phyloP scores from a whole-genome alignment of 1,140 invertebrate species.

The Ephestia elutella region DNA sequence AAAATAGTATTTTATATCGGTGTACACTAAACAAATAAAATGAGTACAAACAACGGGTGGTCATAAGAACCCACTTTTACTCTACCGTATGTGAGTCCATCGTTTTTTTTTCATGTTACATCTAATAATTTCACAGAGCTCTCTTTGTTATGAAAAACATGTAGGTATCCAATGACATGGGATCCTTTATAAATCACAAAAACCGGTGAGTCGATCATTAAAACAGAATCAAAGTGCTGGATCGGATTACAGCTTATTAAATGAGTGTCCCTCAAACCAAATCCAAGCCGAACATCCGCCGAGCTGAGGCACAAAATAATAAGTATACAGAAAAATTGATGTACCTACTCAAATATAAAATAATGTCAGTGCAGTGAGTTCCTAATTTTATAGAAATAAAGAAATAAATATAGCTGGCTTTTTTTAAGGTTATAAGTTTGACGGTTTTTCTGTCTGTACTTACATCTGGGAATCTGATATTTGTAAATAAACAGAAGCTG shows the following conservation, averaged over 20 bases:
- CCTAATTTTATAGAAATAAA: too few species aligned
- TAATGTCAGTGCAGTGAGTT: too few species aligned
- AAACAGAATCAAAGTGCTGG: constrained; percentile 23
- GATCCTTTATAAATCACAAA: constrained; percentile 11
- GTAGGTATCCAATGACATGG: constrained; percentile 13
- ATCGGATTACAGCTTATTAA: constrained; percentile 57
- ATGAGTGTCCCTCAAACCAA: constrained; percentile 37
- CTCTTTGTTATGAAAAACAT: constrained; percentile 8
- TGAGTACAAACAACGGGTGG: not conserved
- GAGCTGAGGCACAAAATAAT: constrained; percentile 3
- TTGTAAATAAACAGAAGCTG: too few species aligned
- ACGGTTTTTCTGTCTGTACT: too few species aligned
- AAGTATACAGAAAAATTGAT: not conserved
- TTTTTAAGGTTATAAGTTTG: too few species aligned
- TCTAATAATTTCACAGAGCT: not conserved
- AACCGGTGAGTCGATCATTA: constrained; percentile 13
- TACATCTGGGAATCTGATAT: too few species aligned
- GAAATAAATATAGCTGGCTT: too few species aligned
- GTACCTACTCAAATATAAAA: too few species aligned
- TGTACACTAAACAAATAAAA: not conserved
- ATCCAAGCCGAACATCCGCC: constrained; percentile 44
- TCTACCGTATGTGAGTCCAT: too few species aligned
- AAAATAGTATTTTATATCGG: not conserved
- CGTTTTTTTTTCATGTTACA: not conserved
- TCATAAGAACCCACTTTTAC: not conserved